Percentiles rank a stretch among this genome's conserved stretches.
These are phyloP conservation scores for Athetis lepigone DNA, from an alignment of 2,888 invertebrate species.

Conservation along the genomic window DNA sequence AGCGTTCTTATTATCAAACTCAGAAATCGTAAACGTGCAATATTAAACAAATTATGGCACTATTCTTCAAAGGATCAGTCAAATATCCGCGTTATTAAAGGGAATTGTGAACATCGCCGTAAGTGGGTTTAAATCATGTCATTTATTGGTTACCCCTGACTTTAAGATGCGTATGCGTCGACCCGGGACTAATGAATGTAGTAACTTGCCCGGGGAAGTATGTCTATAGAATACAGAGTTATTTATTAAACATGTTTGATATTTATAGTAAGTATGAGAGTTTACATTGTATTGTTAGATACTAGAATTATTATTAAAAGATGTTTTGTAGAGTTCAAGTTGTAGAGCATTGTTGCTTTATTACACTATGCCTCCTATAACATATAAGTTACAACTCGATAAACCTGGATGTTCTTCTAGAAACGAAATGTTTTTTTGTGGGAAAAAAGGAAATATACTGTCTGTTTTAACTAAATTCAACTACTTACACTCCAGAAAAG, in stretches of 20 bases:
- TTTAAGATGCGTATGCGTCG: slow-evolving; percentile 31
- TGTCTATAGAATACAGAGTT: slow-evolving; percentile 20
- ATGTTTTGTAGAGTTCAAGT: slow-evolving; percentile 5
- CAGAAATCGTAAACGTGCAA: slow-evolving; percentile 20
- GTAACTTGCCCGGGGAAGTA: not conserved
- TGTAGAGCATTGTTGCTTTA: too few relatives aligned
- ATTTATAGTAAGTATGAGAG: slow-evolving; percentile 38
- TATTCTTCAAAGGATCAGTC: slow-evolving; percentile 1
- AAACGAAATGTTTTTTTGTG: too few relatives aligned
- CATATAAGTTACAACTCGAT: too few relatives aligned
- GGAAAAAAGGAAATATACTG: too few relatives aligned
- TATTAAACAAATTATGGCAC: slow-evolving; percentile 6
- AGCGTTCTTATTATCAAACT: slow-evolving; percentile 10
- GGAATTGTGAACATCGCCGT: slow-evolving; percentile 5
- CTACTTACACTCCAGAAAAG: too few relatives aligned
- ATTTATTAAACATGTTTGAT: slow-evolving; percentile 4
- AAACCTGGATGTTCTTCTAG: too few relatives aligned
- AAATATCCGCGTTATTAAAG: slow-evolving; percentile 10
- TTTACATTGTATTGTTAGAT: slow-evolving; percentile 9
- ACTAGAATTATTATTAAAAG: slow-evolving; percentile 16
- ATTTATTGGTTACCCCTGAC: slow-evolving; percentile 40
- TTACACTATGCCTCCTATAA: too few relatives aligned
- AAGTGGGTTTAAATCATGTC: slow-evolving; percentile 40
- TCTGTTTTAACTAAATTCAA: too few relatives aligned
- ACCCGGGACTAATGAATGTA: slow-evolving; percentile 39